phyloP scores from a whole-genome alignment of 2,113 vertebrate genomes.

The Hemiscyllium ocellatum region DNA sequence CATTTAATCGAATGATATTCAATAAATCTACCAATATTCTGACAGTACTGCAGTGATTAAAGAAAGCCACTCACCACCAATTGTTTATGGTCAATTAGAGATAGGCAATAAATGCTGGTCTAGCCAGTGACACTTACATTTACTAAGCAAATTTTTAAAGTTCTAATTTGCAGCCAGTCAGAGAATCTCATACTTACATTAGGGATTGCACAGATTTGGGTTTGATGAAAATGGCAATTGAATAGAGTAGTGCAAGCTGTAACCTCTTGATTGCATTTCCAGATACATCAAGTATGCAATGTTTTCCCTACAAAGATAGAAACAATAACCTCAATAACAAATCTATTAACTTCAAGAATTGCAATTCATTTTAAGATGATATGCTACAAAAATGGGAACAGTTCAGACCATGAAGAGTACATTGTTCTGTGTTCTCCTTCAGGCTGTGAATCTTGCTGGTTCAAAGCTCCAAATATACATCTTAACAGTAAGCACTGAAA shows the following conservation, averaged over 20 bases:
- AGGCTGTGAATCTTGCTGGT: neutral
- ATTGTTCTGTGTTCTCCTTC: neutral
- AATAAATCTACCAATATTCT: neutral
- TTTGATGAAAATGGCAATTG: slow-evolving; percentile 98
- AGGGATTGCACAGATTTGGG: slow-evolving; percentile 96
- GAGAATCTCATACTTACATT: slow-evolving; percentile 70
- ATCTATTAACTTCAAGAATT: neutral
- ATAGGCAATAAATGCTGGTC: too few species aligned
- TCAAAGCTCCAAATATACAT: neutral
- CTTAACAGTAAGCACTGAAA: neutral
- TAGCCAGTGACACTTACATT: too few species aligned
- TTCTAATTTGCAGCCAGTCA: neutral
- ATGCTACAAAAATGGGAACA: neutral
- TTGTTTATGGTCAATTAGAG: too few species aligned
- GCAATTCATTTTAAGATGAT: neutral
- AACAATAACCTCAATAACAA: neutral
- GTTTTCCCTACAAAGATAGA: slow-evolving; percentile 72
- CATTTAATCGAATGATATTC: neutral
- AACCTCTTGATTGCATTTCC: slow-evolving; percentile 98
- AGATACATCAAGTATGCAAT: slow-evolving; percentile 97
- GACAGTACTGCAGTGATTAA: too few species aligned
- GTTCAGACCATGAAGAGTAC: neutral
- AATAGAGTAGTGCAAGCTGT: slow-evolving; percentile 97
- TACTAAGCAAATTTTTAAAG: neutral
- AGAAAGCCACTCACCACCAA: too few species aligned